Evolutionary conservation across 2,888 invertebrate species (phyloP), one percentile per base, ranked within the genome.

Genomic region (Periphyllus acericola): DNA sequence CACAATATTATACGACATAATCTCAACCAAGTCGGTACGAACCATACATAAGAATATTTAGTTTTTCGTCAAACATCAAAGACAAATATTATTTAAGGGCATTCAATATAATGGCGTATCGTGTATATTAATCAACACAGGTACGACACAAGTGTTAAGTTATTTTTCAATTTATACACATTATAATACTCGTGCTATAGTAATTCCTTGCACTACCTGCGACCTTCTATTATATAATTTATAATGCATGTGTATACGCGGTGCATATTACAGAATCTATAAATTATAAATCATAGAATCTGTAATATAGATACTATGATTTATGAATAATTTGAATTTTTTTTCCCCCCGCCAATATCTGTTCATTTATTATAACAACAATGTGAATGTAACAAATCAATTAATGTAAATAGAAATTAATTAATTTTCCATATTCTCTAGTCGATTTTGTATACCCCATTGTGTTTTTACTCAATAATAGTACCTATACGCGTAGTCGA

Each of bases 331-430:
- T 55, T 55, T 34, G 32, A 55, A 21, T 11, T 78, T 79, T 79
- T 78, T 78, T 46, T 46, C 40, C 9, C 9, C 46, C 52, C 32
- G 29, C n/a, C 55, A 55, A 52, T 55, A 52, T 78, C 32, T 25
- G 25, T 55, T 6, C 21, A 21, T 34, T 60, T 60, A 21, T 6
- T 6, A 25, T 25, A 25, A 6, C 60, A 79, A 55, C 79, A 79
- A 79, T 55, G 17, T 60, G 79, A 79, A 79, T 52, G 32, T 25
- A 36, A 25, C 25, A 52, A 60, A 60, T 60, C 34, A 80, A 80
- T 36, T 36, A 80, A 80, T 36, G 60, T 66, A 80, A 60, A 80
- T n/a, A 60, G 55, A 80, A 80, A 80, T 60, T 80, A 80, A 80
- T 80, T 80, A 80, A 66, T 80, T 66, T 60, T 36, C 60, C 60